Evolutionary conservation across 1,140 invertebrate genomes (phyloP), one percentile per base, ranked within the genome.

Genomic region (Lordiphosa stackelbergi): DNA sequence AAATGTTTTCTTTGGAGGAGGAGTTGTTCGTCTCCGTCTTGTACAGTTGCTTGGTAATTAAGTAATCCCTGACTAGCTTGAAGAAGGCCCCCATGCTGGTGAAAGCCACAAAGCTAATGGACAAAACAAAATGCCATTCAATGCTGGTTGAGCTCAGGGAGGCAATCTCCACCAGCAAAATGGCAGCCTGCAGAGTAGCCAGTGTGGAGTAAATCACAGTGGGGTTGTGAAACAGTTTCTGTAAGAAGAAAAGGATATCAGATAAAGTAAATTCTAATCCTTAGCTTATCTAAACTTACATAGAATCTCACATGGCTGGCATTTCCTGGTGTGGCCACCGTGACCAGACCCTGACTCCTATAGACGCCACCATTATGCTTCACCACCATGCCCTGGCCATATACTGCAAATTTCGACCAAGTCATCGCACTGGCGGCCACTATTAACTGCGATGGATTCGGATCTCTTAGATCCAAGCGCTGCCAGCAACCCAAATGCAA

Each of bases 21-120:
- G 22, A 24, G 66, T 63, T n/a, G 94, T 91, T 66, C 92, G 89
- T 69, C 88, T 96, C 94, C 0, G 93, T 90, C 72, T 92, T 91
- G 74, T 96, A 96, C 5, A 96, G 91, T 85, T 93, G 93, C 89
- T 92, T 94, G 54, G 96, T 93, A 36, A 98, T 91, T 0, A 97
- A 88, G 87, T 94, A 95, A 87, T 98, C 96, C 49, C 96, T 90
- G 4, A 93, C 89, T 48, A 97, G 89, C 89, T 97, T 97, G 73
- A 96, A 98, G 5, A 99, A 90, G 0, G 95, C 94, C 69, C 96
- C 94, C 88, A 97, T 97, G 88, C 97, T 98, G 43, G 95, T 94
- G 75, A 96, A 93, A 7, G 97, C 90, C 19, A 98, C 89, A 31
- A 97, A 89, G 9, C 94, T 92, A 58, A 97, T 90, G 11, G 96